phyloP scores from a whole-genome alignment of 2,113 vertebrate genomes.

The Grus americana region DNA sequence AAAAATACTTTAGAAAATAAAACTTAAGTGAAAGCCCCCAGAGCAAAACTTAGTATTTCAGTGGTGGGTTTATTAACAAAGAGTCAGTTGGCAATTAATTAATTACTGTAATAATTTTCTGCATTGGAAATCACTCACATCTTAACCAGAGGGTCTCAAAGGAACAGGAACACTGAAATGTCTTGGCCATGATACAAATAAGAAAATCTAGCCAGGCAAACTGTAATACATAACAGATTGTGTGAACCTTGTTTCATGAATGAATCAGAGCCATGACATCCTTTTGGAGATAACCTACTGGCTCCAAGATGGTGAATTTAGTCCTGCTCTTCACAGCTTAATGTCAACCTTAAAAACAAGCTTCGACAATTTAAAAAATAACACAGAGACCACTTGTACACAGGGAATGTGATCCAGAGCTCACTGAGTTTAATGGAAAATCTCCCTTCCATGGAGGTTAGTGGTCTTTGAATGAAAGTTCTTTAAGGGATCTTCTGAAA shows the following conservation, averaged over 20 bases:
- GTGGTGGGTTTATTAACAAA: background rate
- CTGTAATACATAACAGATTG: conserved; percentile 47
- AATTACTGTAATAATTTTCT: conserved; percentile 29
- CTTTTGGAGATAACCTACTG: conserved; percentile 38
- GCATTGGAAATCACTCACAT: conserved; percentile 3
- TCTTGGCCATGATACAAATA: conserved; percentile 39
- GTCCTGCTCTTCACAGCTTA: conserved; percentile 38
- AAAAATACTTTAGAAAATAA: background rate
- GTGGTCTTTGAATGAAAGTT: background rate
- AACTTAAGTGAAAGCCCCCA: background rate
- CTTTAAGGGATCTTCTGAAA: background rate
- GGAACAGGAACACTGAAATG: conserved; percentile 8
- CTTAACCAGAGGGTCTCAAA: conserved; percentile 15
- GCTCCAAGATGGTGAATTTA: conserved; percentile 14
- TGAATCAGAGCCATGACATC: conserved; percentile 27
- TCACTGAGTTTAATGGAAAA: background rate
- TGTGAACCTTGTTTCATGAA: conserved; percentile 32
- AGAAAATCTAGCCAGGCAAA: conserved; percentile 13
- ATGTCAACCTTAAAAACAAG: conserved; percentile 29
- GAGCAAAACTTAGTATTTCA: background rate
- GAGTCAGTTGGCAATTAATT: conserved; percentile 21
- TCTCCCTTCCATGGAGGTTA: background rate
- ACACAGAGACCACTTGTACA: background rate
- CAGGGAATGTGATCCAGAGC: background rate
- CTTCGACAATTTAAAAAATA: background rate